A percentile compares a stretch with the other conserved stretches of the same genome.
These are phyloP conservation scores for Notodonta ziczac DNA, from an alignment of 2,888 invertebrate genomes.

Conservation along the genomic window DNA sequence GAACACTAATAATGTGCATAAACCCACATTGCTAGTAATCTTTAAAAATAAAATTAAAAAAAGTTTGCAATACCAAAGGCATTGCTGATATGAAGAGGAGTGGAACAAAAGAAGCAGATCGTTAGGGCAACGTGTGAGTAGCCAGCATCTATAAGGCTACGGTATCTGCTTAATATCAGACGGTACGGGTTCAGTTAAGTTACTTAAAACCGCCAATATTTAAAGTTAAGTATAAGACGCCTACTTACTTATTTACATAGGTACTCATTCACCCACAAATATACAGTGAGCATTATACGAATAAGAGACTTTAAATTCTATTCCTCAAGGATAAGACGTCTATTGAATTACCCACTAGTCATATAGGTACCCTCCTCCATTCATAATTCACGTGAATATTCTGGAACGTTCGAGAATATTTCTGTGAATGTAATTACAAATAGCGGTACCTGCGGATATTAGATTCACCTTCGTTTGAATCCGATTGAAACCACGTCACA, in stretches of 20 bases:
- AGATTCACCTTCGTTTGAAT: constrained; percentile 5
- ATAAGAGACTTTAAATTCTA: neutral
- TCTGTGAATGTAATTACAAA: neutral
- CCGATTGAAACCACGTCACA: neutral
- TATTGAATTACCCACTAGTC: neutral
- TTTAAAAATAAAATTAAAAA: no score
- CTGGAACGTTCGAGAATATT: neutral
- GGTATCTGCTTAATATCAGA: no score
- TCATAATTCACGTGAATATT: neutral
- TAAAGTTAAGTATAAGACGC: no score
- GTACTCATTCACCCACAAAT: neutral
- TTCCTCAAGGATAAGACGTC: neutral
- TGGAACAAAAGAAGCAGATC: no score
- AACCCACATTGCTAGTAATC: no score
- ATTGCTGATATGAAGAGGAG: no score
- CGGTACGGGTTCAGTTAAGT: no score
- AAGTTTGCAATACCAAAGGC: no score
- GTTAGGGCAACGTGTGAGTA: no score
- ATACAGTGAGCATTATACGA: neutral
- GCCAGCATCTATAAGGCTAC: no score
- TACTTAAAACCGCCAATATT: no score
- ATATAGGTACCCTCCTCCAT: neutral
- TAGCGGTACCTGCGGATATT: constrained; percentile 3
- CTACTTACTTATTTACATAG: neutral
- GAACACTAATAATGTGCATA: no score